Evolutionary conservation across 1,140 invertebrate species (phyloP).

Genomic region (Apis dorsata): DNA sequence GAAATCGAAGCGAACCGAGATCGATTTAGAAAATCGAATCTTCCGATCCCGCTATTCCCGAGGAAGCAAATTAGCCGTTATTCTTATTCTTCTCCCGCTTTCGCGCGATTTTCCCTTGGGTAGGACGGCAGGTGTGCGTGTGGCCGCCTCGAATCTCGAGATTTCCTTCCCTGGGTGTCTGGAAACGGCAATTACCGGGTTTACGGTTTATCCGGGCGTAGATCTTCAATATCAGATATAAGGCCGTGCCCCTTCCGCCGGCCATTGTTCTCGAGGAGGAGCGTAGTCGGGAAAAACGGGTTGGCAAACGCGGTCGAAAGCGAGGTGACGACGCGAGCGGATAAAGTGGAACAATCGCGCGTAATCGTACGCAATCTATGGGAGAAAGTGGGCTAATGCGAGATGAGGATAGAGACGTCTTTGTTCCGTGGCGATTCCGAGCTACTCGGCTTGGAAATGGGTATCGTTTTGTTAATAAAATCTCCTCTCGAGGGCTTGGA

Average conservation of each 20-base stretch:
- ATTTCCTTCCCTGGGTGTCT: not conserved
- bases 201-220: not conserved
- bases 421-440: conserved; percentile 47
- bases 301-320: conserved; percentile 35
- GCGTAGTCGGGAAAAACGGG: not conserved
- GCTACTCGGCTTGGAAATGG: not conserved
- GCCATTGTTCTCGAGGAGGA: conserved; percentile 39
- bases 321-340: conserved; percentile 31
- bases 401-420: conserved; percentile 44
- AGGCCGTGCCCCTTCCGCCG: conserved; percentile 1
- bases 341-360: conserved; percentile 64
- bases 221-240: conserved; percentile 32
- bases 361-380: conserved; percentile 66
- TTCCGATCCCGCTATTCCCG: not conserved
- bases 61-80: not conserved
- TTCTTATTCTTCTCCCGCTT: not conserved
- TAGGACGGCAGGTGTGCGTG: not conserved
- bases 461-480: not conserved
- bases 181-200: conserved; percentile 25
- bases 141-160: not conserved
- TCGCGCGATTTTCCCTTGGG: not conserved
- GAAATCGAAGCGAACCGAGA: not conserved
- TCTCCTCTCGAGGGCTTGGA: too few species aligned
- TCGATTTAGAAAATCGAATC: not conserved
- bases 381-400: conserved; percentile 66